Evolutionary conservation across 2,113 vertebrate species (phyloP).

Genomic region (Vicugna pacos): DNA sequence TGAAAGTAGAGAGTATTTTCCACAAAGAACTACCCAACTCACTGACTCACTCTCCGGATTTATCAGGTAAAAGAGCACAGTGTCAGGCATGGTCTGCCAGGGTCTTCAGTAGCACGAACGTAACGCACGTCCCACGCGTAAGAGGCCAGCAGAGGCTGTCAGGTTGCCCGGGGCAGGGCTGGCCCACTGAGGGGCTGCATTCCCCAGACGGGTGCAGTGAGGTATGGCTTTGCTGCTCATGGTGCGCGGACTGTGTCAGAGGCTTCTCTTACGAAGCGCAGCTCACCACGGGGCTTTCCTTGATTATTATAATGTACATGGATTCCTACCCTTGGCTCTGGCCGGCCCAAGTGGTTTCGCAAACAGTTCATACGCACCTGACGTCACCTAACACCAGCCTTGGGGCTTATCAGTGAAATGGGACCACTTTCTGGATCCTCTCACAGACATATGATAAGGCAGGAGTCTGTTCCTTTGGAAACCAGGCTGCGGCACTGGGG

Average conservation of each 20-base stretch:
- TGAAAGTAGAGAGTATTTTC: constrained; percentile 43
- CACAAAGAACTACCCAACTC: constrained; percentile 36
- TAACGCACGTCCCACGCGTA: constrained; percentile 22
- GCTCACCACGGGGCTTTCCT: constrained; percentile 41
- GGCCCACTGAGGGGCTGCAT: constrained; percentile 58
- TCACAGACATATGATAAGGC: constrained; percentile 60
- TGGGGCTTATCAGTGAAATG: neutral
- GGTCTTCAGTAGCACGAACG: constrained; percentile 61
- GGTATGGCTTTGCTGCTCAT: neutral
- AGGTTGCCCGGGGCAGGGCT: constrained; percentile 49
- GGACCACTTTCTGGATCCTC: neutral
- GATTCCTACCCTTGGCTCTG: constrained; percentile 39
- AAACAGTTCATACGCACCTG: constrained; percentile 39
- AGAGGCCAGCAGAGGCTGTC: constrained; percentile 60
- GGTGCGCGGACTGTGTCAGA: neutral
- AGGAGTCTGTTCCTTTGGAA: constrained; percentile 73
- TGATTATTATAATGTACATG: constrained; percentile 50
- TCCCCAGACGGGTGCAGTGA: neutral
- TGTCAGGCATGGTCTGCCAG: constrained; percentile 69
- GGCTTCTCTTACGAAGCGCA: constrained; percentile 66
- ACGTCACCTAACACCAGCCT: constrained; percentile 11
- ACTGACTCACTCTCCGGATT: constrained; percentile 18
- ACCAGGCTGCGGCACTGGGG: constrained; percentile 46
- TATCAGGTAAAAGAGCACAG: constrained; percentile 47
- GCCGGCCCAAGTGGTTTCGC: neutral